phyloP scores from a whole-genome alignment of 2,888 invertebrate species.

The Seira ritae region DNA sequence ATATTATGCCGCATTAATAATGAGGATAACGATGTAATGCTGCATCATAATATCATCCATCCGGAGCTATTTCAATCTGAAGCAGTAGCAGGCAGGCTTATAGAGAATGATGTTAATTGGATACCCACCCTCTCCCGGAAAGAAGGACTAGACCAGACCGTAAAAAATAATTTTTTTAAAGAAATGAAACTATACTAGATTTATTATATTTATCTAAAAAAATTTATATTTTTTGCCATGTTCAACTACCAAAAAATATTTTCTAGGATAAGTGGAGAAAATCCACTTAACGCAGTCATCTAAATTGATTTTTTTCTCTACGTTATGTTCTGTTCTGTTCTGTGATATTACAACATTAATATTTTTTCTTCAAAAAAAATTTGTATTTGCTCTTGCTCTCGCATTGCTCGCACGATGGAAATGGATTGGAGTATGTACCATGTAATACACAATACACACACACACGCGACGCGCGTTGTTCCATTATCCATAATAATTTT shows the following conservation, averaged over 20 bases:
- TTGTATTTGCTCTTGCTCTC: constrained; percentile 5
- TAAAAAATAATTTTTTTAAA: too few species aligned
- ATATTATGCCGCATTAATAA: constrained; percentile 7
- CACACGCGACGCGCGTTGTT: constrained; percentile 38
- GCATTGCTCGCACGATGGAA: background rate
- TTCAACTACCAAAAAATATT: constrained; percentile 18
- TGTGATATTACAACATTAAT: constrained; percentile 31
- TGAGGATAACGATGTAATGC: constrained; percentile 10
- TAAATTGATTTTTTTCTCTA: background rate
- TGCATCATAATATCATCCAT: background rate
- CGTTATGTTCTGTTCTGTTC: too few species aligned
- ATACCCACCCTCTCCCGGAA: too few species aligned
- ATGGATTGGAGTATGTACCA: too few species aligned
- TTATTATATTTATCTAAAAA: too few species aligned
- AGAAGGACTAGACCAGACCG: too few species aligned
- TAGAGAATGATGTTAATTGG: too few species aligned
- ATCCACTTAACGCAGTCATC: constrained; percentile 35
- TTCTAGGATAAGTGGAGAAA: constrained; percentile 13
- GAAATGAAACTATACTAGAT: too few species aligned
- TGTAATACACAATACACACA: constrained; percentile 26
- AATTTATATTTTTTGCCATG: background rate
- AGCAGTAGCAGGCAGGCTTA: background rate
- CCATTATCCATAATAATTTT: background rate
- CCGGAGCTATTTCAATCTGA: constrained; percentile 12
- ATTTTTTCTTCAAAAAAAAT: background rate